Evolutionary conservation across 2,113 vertebrate species (phyloP).

Genomic region (Pogonocichla stellata): DNA sequence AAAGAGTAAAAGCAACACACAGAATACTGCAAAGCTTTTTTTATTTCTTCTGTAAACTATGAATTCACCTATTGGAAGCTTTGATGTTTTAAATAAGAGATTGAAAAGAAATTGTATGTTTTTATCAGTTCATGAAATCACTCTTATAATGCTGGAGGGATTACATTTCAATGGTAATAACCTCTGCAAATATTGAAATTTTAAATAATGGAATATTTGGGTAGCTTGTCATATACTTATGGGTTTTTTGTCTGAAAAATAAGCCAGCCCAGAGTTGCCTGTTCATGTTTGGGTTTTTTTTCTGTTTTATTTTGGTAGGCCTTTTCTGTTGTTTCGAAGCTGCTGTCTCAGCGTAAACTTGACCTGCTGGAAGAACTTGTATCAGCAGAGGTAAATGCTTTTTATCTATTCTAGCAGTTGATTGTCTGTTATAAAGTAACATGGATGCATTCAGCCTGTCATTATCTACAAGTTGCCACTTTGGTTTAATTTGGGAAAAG

Average conservation of each 20-base stretch:
- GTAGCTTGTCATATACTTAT: neutral
- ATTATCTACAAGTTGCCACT: neutral
- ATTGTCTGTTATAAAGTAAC: neutral
- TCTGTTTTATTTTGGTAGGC: slow-evolving; percentile 75
- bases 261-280: neutral
- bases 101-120: neutral
- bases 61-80: neutral
- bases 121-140: neutral
- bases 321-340: slow-evolving; percentile 87
- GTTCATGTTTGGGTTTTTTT: neutral
- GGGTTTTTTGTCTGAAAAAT: neutral
- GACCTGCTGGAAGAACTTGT: slow-evolving; percentile 88
- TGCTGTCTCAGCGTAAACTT: slow-evolving; percentile 87
- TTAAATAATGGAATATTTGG: neutral
- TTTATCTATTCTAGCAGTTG: neutral
- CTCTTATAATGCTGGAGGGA: neutral
- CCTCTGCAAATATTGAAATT: neutral
- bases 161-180: neutral
- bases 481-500: neutral
- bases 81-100: neutral
- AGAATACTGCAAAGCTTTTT: neutral
- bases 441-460: neutral
- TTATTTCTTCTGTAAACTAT: neutral
- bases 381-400: slow-evolving; percentile 84
- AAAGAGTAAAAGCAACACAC: neutral